These are phyloP conservation scores for Scartelaos histophorus DNA, from an alignment of 2,113 vertebrate genomes.

Conservation along the genomic window DNA sequence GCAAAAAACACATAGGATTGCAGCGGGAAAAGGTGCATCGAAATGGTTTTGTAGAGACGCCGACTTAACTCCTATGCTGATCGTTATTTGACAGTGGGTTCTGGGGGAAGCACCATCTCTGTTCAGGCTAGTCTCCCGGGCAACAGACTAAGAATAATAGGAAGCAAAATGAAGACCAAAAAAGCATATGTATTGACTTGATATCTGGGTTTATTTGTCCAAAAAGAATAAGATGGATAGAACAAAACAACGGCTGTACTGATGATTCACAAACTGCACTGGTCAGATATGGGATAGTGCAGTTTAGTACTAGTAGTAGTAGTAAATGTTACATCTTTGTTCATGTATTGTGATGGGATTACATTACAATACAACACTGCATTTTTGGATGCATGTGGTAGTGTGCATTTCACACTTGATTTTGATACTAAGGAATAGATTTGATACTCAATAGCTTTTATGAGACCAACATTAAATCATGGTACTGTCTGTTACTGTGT, in stretches of 20 bases:
- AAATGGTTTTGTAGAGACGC: slow-evolving; percentile 13
- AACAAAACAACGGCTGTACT: not conserved
- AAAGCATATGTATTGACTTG: slow-evolving; percentile 32
- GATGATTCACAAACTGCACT: no score
- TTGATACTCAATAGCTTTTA: no score
- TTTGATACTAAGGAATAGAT: no score
- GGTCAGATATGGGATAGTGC: no score
- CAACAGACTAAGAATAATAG: slow-evolving; percentile 59
- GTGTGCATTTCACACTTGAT: no score
- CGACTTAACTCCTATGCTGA: slow-evolving; percentile 13
- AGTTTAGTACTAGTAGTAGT: no score
- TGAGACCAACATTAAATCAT: no score
- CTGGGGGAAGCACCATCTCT: slow-evolving; percentile 55
- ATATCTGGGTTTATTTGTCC: not conserved
- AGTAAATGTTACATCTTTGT: not conserved
- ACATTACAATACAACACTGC: no score
- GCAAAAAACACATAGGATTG: not conserved
- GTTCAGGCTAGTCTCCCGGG: slow-evolving; percentile 62
- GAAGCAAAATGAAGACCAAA: slow-evolving; percentile 46
- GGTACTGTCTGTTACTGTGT: no score
- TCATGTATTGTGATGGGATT: not conserved
- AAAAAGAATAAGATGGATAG: not conserved
- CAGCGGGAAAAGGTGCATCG: not conserved
- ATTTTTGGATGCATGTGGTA: no score
- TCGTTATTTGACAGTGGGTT: slow-evolving; percentile 36